These are phyloP conservation scores for Zaprionus obscuricornis DNA, from an alignment of 2,888 invertebrate genomes.

Conservation along the genomic window DNA sequence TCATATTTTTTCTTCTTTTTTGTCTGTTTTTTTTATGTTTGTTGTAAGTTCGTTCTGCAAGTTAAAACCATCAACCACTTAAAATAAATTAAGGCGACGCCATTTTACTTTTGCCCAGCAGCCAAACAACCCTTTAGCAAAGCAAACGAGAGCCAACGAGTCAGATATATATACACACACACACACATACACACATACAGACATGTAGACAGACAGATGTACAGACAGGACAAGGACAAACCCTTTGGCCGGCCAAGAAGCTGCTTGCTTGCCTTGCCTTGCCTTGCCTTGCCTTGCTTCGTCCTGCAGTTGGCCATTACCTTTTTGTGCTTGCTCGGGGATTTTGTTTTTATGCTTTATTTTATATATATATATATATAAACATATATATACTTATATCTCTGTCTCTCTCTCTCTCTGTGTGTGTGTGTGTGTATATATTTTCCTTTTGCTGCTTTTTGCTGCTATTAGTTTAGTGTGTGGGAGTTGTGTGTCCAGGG, in stretches of 20 bases:
- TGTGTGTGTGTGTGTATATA: background rate
- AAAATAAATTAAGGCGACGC: slow-evolving; percentile 79
- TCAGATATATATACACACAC: slow-evolving; percentile 33
- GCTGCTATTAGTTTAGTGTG: slow-evolving; percentile 67
- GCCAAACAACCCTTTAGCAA: slow-evolving; percentile 69
- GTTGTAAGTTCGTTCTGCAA: slow-evolving; percentile 51
- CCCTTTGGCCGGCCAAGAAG: slow-evolving; percentile 61
- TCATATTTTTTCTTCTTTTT: background rate
- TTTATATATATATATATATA: slow-evolving; percentile 19
- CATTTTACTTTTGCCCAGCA: slow-evolving; percentile 69
- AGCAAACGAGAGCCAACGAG: slow-evolving; percentile 15
- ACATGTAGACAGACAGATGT: slow-evolving; percentile 19
- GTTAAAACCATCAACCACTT: slow-evolving; percentile 77
- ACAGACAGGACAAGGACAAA: slow-evolving; percentile 40
- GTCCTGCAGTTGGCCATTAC: slow-evolving; percentile 68
- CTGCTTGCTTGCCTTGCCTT: slow-evolving; percentile 39
- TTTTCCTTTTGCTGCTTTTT: slow-evolving; percentile 50
- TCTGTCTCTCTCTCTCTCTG: background rate
- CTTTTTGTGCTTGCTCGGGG: slow-evolving; percentile 59
- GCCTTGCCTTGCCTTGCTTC: slow-evolving; percentile 30
- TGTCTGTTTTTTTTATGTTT: slow-evolving; percentile 29
- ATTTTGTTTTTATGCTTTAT: slow-evolving; percentile 51
- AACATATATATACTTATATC: slow-evolving; percentile 2
- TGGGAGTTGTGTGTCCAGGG: slow-evolving; percentile 38
- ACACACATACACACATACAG: slow-evolving; percentile 17